phyloP scores from a whole-genome alignment of 2,113 vertebrate species.

The Melanerpes aurifrons region DNA sequence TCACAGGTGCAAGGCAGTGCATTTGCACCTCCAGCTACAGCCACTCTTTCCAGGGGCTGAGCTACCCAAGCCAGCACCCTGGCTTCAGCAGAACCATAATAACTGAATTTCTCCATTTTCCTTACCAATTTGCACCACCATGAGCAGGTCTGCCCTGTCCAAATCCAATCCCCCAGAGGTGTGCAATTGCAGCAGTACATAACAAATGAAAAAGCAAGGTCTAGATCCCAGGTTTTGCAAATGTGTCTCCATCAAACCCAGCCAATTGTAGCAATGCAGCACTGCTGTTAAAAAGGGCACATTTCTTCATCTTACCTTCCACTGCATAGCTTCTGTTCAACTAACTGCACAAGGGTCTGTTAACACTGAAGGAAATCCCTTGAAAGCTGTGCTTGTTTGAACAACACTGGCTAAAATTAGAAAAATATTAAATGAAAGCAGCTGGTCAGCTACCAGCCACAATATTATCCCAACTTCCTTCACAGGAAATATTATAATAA shows the following conservation, averaged over 20 bases:
- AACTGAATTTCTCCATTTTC: slow-evolving; percentile 1
- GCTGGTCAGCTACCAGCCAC: slow-evolving; percentile 66
- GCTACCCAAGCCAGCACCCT: neutral
- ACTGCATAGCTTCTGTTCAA: slow-evolving; percentile 45
- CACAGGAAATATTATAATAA: slow-evolving; percentile 61
- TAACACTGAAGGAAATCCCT: slow-evolving; percentile 56
- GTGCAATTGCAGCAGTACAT: neutral
- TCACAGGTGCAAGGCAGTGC: slow-evolving; percentile 19
- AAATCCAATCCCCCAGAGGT: neutral
- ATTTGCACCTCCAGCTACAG: slow-evolving; percentile 30
- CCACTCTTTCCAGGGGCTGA: neutral
- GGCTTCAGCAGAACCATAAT: neutral
- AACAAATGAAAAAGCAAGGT: neutral
- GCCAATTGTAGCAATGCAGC: neutral
- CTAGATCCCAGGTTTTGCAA: neutral
- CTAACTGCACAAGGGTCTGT: slow-evolving; percentile 25
- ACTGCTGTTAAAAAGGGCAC: slow-evolving; percentile 9
- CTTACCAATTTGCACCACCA: neutral
- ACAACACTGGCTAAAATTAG: slow-evolving; percentile 68
- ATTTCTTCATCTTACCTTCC: slow-evolving; percentile 44
- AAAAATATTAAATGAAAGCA: slow-evolving; percentile 72
- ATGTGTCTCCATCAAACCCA: neutral
- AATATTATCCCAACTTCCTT: slow-evolving; percentile 61
- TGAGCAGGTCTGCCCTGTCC: neutral
- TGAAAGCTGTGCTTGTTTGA: slow-evolving; percentile 69